Evolutionary conservation across 1,140 invertebrate species (phyloP), one percentile per base, ranked within the genome.

Genomic region (Cydia fagiglandana): DNA sequence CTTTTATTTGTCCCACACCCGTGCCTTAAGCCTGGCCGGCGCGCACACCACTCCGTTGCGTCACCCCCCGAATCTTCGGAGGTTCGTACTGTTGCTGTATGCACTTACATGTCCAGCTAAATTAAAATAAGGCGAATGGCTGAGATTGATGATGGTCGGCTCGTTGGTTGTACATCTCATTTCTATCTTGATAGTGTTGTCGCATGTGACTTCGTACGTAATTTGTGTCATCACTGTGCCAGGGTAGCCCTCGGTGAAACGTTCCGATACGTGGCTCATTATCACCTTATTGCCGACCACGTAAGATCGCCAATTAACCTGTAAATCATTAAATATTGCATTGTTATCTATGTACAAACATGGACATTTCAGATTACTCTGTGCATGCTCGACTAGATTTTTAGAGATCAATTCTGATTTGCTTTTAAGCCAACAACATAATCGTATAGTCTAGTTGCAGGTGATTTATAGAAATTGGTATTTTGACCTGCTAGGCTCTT

Each of bases 101-200:
- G 15, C 61, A 86, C 86, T 85, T 76, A 92, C 95, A 93, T 98
- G 97, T 20, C 98, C 98, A 78, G 95, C 97, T 12, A 99, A 93
- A 93, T 99, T 99, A 88, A 99, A 99, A 88, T 98, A 99, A 0
- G 96, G 94, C 85, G 99, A 97, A 88, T 98, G 98, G 1, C 98
- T 98, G 17, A 99, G 91, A 90, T 98, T 99, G 4, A 99, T 94
- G 13, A 97, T 95, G 0, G 98, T 98, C 0, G 96, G 93, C 84
- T 96, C 96, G 1, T 95, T 96, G 2, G 96, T 95, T 6, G 94
- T 95, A 6, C 97, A 97, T 75, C 94, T 94, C 94, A 97, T 97
- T 34, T 95, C 93, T 20, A 99, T 95, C 15, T 94, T 91, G 2
- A 99, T 93, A 79, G 95, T 94, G 82, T 98, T 97, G 73, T 97